Base-by-base conservation (phyloP, 2,888 invertebrate species). In the Conistra vaccinii region DNA sequence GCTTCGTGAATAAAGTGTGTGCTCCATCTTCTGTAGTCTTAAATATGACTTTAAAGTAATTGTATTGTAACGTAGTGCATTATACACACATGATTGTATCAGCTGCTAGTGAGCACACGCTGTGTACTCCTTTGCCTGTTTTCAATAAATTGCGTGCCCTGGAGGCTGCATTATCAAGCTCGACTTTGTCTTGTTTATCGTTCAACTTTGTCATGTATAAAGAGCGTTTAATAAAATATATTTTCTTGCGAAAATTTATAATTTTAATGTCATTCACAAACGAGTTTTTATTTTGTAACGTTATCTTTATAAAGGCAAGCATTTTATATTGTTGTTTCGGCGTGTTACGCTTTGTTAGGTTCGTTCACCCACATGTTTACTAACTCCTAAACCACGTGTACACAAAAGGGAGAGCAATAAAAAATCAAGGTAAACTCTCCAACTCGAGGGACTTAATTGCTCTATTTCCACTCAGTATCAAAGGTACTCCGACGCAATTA, bases 401-500 rank as follows among this genome's bases (percentile, higher is more conserved):
- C 79, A 89, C 86, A 88, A 87, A 84, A 89, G 88, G 87, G 87
- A 83, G 83, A 77, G 87, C 83, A 88, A 88, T 90, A 89, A 90
- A 91, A 91, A 90, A 91, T 90, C 85, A 89, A 87, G 87, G 89
- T 82, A 89, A 90, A 91, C 91, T 90, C 89, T 90, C 85, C 85
- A 89, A 86, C 80, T 90, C 83, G 86, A 90, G 89, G 89, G 89
- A 89, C 90, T 91, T 91, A 91, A 92, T 91, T 92, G 91, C 91
- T 91, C 89, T 88, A 91, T 91, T 90, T 89, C 90, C 89, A 90
- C 89, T 90, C 88, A 90, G 89, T 89, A 90, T 93, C 91, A 93
- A 93, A 92, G 92, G 92, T 91, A 91, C 91, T 91, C 89, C 78
- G 89, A 90, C 88, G 91, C 91, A 92, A 93, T 93, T 93, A 92